phyloP scores from a whole-genome alignment of 2,797 vertebrate genomes.

The Sciaenops ocellatus region DNA sequence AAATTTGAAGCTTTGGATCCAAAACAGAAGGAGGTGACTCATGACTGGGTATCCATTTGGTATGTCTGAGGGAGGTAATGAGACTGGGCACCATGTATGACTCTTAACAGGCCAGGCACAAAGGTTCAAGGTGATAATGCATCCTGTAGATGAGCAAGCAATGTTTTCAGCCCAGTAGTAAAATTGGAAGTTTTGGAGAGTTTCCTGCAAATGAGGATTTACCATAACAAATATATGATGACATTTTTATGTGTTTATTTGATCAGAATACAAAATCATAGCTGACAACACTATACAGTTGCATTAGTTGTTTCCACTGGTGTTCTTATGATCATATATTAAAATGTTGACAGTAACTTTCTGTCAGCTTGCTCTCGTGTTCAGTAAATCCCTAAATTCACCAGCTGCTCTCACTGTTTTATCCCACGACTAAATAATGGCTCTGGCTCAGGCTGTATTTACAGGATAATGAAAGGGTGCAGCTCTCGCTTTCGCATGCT shows the following conservation, averaged over 20 bases:
- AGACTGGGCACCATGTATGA: background rate
- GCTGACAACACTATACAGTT: conserved; percentile 5
- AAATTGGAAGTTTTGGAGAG: background rate
- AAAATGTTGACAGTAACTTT: conserved; percentile 55
- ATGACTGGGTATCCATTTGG: background rate
- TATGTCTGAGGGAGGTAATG: background rate
- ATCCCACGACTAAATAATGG: conserved; percentile 74
- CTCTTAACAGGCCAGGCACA: background rate
- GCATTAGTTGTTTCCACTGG: conserved; percentile 27
- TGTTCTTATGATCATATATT: conserved; percentile 36
- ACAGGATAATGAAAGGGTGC: conserved; percentile 71
- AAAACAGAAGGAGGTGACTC: background rate
- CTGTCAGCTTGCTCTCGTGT: conserved; percentile 46
- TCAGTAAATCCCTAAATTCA: conserved; percentile 68
- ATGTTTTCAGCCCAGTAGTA: background rate
- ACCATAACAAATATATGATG: background rate
- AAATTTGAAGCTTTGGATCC: background rate
- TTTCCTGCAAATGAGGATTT: background rate
- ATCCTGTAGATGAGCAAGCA: background rate
- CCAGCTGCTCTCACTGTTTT: conserved; percentile 70
- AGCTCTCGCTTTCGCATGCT: conserved; percentile 47
- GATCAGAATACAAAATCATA: background rate
- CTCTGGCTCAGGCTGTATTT: conserved; percentile 74
- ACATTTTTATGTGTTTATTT: conserved; percentile 9
- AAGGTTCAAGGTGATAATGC: conserved; percentile 6